Evolutionary conservation across 2,113 vertebrate species (phyloP).

Genomic region (Ictalurus furcatus): DNA sequence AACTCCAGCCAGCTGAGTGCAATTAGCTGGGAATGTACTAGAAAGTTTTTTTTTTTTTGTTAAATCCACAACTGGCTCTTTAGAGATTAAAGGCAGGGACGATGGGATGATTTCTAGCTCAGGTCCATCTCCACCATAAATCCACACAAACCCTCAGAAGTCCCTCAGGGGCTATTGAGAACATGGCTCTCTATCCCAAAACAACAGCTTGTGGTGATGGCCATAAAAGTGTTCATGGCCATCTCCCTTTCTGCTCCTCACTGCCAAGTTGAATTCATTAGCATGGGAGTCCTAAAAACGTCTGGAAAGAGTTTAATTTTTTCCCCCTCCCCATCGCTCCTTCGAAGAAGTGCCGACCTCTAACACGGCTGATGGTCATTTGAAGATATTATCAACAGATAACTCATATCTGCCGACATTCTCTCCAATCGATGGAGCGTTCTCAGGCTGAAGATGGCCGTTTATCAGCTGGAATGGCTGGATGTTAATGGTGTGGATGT

Average conservation of each 20-base stretch:
- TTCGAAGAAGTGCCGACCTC: conserved; percentile 20
- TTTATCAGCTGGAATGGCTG: conserved; percentile 42
- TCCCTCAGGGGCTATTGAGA: conserved; percentile 79
- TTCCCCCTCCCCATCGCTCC: background rate
- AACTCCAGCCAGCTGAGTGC: background rate
- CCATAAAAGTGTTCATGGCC: conserved; percentile 71
- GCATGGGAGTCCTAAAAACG: conserved; percentile 35
- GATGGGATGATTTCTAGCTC: conserved; percentile 73
- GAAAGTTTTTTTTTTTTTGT: conserved; percentile 45
- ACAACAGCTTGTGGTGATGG: conserved; percentile 80
- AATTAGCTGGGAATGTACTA: background rate
- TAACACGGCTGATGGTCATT: conserved; percentile 16
- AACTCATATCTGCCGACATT: conserved; percentile 32
- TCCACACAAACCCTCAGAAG: conserved; percentile 73
- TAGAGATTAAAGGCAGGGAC: background rate
- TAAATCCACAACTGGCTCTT: conserved; percentile 56
- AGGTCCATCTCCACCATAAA: conserved; percentile 73
- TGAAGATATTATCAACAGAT: conserved; percentile 31
- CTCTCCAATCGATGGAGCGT: conserved; percentile 24
- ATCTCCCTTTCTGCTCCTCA: conserved; percentile 40
- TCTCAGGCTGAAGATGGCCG: conserved; percentile 4
- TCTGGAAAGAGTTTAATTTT: background rate
- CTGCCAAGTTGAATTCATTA: conserved; percentile 46
- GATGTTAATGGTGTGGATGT: conserved; percentile 44
- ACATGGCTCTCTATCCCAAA: conserved; percentile 83